These are phyloP conservation scores for Cheirogaleus major DNA, from an alignment of 2,797 vertebrate genomes.

Conservation along the genomic window DNA sequence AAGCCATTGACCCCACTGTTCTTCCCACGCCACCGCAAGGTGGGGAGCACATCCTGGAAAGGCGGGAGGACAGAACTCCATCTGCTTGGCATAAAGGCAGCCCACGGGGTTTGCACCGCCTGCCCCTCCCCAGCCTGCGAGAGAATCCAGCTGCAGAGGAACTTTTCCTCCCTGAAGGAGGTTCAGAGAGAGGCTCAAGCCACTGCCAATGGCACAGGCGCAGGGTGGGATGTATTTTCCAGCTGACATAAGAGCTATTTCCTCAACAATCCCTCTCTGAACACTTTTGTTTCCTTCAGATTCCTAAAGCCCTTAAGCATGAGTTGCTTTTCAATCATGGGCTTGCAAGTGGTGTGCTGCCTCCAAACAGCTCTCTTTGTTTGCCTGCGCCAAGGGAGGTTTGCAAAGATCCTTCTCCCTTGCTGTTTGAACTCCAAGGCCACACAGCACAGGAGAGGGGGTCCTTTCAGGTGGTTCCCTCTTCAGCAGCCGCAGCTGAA, in stretches of 20 bases:
- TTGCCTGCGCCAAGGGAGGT: not conserved
- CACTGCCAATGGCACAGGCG: fast-evolving
- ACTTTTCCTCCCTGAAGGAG: not conserved
- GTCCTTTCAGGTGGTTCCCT: not conserved
- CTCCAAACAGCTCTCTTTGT: not conserved
- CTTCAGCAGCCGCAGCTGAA: not conserved
- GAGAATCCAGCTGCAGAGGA: too few species aligned
- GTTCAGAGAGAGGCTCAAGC: not conserved
- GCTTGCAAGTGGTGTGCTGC: not conserved
- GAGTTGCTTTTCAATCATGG: not conserved
- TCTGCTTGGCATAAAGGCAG: not conserved
- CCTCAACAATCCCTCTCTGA: not conserved
- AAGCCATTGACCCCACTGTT: not conserved
- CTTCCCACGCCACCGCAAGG: not conserved
- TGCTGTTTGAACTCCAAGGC: not conserved
- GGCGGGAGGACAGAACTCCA: fast-evolving
- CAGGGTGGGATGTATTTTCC: fast-evolving
- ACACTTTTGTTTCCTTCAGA: not conserved
- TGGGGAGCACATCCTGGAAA: fast-evolving
- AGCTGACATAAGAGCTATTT: not conserved
- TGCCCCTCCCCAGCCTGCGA: not conserved
- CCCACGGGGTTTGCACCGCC: not conserved
- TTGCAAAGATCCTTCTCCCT: not conserved
- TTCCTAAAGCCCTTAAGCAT: not conserved
- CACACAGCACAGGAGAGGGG: not conserved